Evolutionary conservation across 2,113 vertebrate genomes (phyloP), one percentile per base, ranked within the genome.

Genomic region (Eubucco bourcierii): DNA sequence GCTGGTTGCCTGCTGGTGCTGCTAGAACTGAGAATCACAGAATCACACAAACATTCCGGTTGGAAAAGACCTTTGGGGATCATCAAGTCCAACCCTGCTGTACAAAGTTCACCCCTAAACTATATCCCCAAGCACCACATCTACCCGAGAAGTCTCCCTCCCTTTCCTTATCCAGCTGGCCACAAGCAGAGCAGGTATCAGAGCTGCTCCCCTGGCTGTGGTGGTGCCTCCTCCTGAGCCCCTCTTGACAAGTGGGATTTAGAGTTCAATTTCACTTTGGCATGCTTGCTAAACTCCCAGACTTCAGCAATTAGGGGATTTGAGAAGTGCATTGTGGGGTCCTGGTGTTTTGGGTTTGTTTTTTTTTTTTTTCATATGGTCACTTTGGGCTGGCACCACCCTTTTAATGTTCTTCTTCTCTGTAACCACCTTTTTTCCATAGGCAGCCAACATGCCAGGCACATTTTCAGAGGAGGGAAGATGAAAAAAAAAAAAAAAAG

Each of bases 401-500:
- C 17, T 81, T 83, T 71, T 59, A 64, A 23, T 52, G 24, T 24
- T 24, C 24, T 24, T 13, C 23, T 52, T 52, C 21, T 47, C 10
- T 46, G 44, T 15, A 46, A 61, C 74, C 28, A 1, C 85, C 39
- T 91, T 80, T 95, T 90, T 90, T 88, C 72, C 65, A 68, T 59
- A 52, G 12, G 17, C n/a, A 91, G 65, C 66, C 80, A 86, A 91
- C 90, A 71, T 44, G 33, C 66, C 96, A 15, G 5, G 70, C 76
- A 61, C 53, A 6, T 84, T 81, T 96, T 93, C 77, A 90, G 80
- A 86, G 84, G 71, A 94, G 58, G 71, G 63, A 93, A 95, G 80
- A 93, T 97, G 93, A 93, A 95, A 96, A 93, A 46, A 44, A 44
- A 44, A 44, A 16, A 15, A 44, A 44, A 44, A 44, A 15, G 9